These are phyloP conservation scores for Apolygus lucorum DNA, from an alignment of 1,140 invertebrate genomes.

Conservation along the genomic window DNA sequence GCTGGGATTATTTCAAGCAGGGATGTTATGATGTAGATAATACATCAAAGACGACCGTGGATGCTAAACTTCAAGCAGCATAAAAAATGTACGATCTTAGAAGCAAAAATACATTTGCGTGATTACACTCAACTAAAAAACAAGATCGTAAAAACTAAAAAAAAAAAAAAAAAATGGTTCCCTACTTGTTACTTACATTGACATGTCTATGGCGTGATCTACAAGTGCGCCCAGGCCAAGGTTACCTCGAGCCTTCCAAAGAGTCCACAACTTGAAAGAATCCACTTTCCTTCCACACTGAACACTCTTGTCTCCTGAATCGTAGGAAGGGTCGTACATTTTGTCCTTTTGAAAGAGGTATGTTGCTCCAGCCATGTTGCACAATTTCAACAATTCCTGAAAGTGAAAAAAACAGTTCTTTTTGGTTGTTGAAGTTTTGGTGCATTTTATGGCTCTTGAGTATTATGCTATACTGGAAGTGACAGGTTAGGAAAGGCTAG, in stretches of 20 bases:
- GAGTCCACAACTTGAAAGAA: conserved; percentile 86
- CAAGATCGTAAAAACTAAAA: not conserved
- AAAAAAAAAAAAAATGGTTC: not conserved
- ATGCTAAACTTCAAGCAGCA: too few relatives aligned
- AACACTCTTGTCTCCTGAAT: conserved; percentile 86
- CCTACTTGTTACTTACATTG: conserved; percentile 39
- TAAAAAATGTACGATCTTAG: not conserved
- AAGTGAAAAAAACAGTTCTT: conserved; percentile 7
- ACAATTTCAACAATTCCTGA: conserved; percentile 53
- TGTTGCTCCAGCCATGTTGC: conserved; percentile 66
- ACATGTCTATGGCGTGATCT: conserved; percentile 53
- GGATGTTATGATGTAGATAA: too few relatives aligned
- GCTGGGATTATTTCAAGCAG: too few relatives aligned
- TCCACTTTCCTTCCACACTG: conserved; percentile 91
- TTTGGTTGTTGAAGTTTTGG: too few relatives aligned
- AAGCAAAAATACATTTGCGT: not conserved
- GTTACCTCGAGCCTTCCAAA: conserved; percentile 74
- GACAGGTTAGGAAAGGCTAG: too few relatives aligned
- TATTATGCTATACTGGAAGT: too few relatives aligned
- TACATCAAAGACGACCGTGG: too few relatives aligned
- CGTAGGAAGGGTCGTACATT: conserved; percentile 81
- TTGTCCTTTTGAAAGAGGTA: conserved; percentile 92
- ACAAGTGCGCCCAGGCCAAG: conserved; percentile 47
- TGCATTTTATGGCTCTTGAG: too few relatives aligned
- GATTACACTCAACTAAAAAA: not conserved